Percentiles rank a stretch among this genome's conserved stretches.
These are phyloP conservation scores for Hemitrygon akajei DNA, from an alignment of 2,797 vertebrate species.

Conservation along the genomic window DNA sequence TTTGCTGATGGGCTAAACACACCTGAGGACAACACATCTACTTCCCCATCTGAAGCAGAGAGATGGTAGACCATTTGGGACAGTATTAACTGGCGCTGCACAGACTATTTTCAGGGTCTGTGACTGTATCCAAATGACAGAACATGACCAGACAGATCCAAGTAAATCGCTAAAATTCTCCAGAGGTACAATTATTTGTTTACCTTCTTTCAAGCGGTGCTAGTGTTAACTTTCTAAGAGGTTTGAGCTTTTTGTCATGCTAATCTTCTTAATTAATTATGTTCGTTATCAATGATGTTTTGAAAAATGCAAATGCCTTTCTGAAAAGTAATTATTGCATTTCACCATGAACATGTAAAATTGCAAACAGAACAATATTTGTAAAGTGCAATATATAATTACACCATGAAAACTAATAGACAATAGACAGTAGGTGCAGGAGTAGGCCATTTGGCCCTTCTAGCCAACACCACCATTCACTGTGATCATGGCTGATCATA, in stretches of 20 bases:
- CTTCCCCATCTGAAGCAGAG: constrained; percentile 26
- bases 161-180: constrained; percentile 35
- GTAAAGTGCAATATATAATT: not conserved
- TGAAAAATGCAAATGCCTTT: not conserved
- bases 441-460: too few relatives aligned
- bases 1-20: constrained; percentile 22
- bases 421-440: too few relatives aligned
- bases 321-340: not conserved
- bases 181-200: constrained; percentile 17
- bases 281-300: not conserved
- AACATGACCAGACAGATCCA: constrained; percentile 36
- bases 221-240: not conserved
- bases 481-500: too few relatives aligned
- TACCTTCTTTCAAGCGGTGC: constrained; percentile 21
- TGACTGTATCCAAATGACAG: constrained; percentile 35
- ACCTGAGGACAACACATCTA: constrained; percentile 30
- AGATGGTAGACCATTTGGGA: constrained; percentile 6
- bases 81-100: constrained; percentile 26
- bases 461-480: too few relatives aligned
- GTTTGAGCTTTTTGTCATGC: not conserved
- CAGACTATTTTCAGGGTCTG: constrained; percentile 24
- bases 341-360: not conserved
- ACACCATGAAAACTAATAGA: not conserved
- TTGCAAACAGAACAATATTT: not conserved
- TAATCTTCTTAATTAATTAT: too few relatives aligned